Base-by-base conservation (phyloP, 2,888 invertebrate species). In the Linyphia triangularis region DNA sequence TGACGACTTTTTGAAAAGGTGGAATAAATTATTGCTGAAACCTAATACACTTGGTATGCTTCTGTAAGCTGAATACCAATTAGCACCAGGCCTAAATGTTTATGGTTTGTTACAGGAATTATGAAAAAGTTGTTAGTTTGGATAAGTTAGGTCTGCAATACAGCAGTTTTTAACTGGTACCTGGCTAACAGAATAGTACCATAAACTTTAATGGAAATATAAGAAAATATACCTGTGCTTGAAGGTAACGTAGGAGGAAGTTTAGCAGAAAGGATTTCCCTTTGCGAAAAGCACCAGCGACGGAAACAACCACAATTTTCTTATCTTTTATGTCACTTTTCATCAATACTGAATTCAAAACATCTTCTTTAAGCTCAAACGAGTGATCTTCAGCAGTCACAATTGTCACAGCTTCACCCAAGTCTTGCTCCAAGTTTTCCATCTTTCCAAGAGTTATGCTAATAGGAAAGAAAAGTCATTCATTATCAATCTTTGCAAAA, bases 291-390 rank as follows among this genome's bases (percentile, higher is more conserved):
- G 91, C 91, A 7, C 91, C 91, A n/a, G 90, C 90, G 28, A 91
- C 90, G 37, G 90, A 90, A 1, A 91, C 79, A 9, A 91, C 84
- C 1, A 84, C 90, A 26, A 90, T 78, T 22, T 84, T 84, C 40
- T 79, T 81, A 92, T 97, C 96, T 92, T 95, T 95, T 85, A 97
- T 93, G 90, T 96, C 96, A 90, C 96, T 96, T 83, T 95, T 94
- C 91, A 96, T 94, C 7, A 98, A 94, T 90, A 97, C 95, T 91
- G 94, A 94, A 69, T 94, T 94, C 90, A 96, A 94, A 77, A 95
- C 96, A 91, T 95, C 96, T 93, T 96, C 97, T 93, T 98, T 96
- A 89, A 99, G 94, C 89, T 95, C 94, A 93, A 99, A 99, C 13
- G 78, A 61, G 33, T 86, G 86, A 73, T 89, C 86, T 83, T 88